Evolutionary conservation across 2,797 vertebrate genomes (phyloP).

Genomic region (Uromys caudimaculatus): DNA sequence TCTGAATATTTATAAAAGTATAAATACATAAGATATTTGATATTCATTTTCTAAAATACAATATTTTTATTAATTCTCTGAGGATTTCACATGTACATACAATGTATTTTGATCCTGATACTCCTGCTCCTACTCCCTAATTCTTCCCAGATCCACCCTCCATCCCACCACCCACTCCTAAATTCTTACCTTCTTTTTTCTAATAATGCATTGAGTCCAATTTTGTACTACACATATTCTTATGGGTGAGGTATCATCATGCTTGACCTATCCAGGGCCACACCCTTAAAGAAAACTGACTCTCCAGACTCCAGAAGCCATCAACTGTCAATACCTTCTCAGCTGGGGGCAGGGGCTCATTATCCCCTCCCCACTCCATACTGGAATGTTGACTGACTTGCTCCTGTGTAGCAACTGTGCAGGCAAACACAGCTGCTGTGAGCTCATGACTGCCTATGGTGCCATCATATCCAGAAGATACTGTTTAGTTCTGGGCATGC

Average conservation of each 20-base stretch:
- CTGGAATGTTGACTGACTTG: not conserved
- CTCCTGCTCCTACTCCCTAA: too few relatives aligned
- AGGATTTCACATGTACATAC: not conserved
- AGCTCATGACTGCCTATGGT: not conserved
- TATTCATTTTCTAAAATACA: not conserved
- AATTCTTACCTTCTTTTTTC: not conserved
- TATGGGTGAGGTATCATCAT: not conserved
- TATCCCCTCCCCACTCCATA: not conserved
- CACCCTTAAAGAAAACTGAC: not conserved
- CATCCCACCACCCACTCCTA: not conserved
- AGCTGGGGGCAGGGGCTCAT: not conserved
- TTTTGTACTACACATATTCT: not conserved
- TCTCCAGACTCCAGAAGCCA: not conserved
- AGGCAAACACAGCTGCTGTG: not conserved
- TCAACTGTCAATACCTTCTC: not conserved
- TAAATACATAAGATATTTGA: not conserved
- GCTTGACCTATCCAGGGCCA: not conserved
- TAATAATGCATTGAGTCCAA: not conserved
- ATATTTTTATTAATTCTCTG: not conserved
- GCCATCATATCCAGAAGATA: not conserved
- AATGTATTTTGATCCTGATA: not conserved
- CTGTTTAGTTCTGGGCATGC: not conserved
- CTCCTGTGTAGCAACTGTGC: not conserved
- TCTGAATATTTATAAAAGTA: conserved; percentile 47
- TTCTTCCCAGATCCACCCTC: not conserved